Conservation (phyloP, 2,797 vertebrate species). For the Cynopterus sphinx region DNA sequence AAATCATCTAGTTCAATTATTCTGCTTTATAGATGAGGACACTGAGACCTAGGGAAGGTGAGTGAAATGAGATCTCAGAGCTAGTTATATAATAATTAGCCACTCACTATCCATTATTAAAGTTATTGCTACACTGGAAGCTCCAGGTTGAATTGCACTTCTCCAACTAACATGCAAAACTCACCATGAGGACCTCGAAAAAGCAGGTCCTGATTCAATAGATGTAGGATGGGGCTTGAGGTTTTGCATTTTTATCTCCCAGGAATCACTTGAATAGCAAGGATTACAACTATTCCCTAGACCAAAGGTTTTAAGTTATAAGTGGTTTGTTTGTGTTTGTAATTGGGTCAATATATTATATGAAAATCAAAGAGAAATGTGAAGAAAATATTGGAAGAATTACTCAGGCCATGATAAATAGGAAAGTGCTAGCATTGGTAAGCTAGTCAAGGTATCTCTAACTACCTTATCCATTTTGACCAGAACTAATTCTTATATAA, state of each 20-base stretch:
- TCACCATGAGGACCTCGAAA: neutral
- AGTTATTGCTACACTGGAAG: neutral
- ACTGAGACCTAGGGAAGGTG: neutral
- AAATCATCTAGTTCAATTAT: neutral
- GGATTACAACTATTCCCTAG: neutral
- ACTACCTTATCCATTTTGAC: neutral
- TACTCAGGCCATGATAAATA: neutral
- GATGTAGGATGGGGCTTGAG: neutral
- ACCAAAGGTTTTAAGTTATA: neutral
- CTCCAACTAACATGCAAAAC: neutral
- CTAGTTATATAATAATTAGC: neutral
- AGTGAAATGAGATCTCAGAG: neutral
- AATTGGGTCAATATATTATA: neutral
- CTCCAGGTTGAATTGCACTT: neutral
- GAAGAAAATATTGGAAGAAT: neutral
- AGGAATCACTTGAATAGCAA: neutral
- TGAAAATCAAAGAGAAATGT: neutral
- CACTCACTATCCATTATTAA: neutral
- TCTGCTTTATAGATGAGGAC: neutral
- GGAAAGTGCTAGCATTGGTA: neutral
- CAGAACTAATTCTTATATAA: neutral
- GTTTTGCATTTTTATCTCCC: neutral
- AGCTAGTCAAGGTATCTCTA: neutral
- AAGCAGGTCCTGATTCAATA: neutral
- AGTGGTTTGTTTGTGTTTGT: neutral